Evolutionary conservation across 2,797 vertebrate species (phyloP).

Genomic region (Enteromius unitaeniatus): DNA sequence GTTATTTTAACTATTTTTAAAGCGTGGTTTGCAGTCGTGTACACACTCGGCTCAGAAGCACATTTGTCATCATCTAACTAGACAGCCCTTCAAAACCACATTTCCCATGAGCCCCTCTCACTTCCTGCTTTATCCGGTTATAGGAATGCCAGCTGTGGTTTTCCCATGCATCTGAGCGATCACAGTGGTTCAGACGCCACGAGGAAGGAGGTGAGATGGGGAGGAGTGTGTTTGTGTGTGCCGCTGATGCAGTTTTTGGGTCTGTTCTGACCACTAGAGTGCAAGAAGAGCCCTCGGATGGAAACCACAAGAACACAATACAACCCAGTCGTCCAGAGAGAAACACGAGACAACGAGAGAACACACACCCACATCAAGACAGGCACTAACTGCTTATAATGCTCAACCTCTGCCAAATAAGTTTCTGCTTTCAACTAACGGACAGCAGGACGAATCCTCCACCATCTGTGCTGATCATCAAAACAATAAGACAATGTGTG

Average conservation of each 20-base stretch:
- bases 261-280: conserved; percentile 28
- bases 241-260: conserved; percentile 47
- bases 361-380: conserved; percentile 11
- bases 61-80: background rate
- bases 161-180: conserved; percentile 48
- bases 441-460: conserved; percentile 26
- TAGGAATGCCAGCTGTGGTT: conserved; percentile 17
- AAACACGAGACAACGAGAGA: conserved; percentile 11
- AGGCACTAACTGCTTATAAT: background rate
- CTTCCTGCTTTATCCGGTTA: conserved; percentile 36
- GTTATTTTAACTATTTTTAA: background rate
- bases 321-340: background rate
- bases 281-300: conserved; percentile 20
- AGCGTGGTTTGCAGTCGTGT: background rate
- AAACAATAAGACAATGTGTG: conserved; percentile 37
- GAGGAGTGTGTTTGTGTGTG: conserved; percentile 23
- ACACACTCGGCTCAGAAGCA: background rate
- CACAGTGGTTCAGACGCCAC: conserved; percentile 4
- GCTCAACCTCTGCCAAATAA: conserved; percentile 11
- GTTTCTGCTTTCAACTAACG: background rate
- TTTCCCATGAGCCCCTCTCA: conserved; percentile 35
- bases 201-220: conserved; percentile 8
- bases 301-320: conserved; percentile 24
- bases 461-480: conserved; percentile 43
- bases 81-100: conserved; percentile 40